Percentiles rank a stretch among this genome's conserved stretches.
Evolutionary conservation across 2,113 vertebrate species (phyloP).

Genomic region (Melanerpes aurifrons): DNA sequence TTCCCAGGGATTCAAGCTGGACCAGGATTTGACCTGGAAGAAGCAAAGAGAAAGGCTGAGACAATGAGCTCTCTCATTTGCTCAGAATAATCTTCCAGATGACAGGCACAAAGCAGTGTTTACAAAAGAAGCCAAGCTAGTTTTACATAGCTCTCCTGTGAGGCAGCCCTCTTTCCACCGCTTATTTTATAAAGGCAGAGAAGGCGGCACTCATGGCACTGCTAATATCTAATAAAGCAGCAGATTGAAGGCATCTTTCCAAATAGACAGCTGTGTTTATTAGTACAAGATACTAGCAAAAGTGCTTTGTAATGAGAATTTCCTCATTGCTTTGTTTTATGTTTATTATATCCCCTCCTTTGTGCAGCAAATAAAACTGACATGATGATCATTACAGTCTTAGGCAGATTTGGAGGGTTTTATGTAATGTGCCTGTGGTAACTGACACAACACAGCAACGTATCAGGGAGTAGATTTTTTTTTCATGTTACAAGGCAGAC

Average conservation of each 20-base stretch:
- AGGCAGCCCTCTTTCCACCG: neutral
- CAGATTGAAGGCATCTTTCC: slow-evolving; percentile 49
- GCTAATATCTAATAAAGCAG: slow-evolving; percentile 8
- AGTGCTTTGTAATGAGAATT: slow-evolving; percentile 30
- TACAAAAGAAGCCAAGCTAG: neutral
- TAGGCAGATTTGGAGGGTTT: neutral
- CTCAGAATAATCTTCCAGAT: slow-evolving; percentile 4
- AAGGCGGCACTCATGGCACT: neutral
- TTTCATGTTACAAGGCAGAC: slow-evolving; percentile 18
- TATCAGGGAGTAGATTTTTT: neutral
- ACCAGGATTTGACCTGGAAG: neutral
- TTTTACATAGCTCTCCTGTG: neutral
- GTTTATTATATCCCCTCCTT: slow-evolving; percentile 27
- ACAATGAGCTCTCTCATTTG: neutral
- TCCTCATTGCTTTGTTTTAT: slow-evolving; percentile 50
- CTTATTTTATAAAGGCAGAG: slow-evolving; percentile 28
- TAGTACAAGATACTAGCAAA: slow-evolving; percentile 50
- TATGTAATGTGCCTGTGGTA: neutral
- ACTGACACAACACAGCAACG: neutral
- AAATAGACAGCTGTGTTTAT: slow-evolving; percentile 65
- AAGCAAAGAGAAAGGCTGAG: neutral
- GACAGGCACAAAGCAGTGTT: neutral
- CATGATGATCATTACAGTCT: neutral
- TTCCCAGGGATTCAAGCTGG: neutral
- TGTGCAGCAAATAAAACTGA: slow-evolving; percentile 44